phyloP scores from a whole-genome alignment of 2,797 vertebrate species.

The Gymnopithys bicolor region DNA sequence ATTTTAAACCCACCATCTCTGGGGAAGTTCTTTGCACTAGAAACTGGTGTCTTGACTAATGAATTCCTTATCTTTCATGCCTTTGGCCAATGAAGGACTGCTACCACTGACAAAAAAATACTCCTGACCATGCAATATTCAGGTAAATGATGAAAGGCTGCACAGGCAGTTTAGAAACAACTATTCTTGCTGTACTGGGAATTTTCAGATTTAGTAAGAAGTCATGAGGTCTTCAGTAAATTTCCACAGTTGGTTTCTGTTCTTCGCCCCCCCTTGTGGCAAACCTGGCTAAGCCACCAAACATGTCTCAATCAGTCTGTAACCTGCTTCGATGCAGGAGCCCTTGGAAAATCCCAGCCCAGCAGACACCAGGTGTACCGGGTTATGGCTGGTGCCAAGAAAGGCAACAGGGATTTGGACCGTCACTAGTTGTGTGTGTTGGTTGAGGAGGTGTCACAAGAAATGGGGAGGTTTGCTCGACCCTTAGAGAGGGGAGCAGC shows the following conservation, averaged over 20 bases:
- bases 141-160: neutral
- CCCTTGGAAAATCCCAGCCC: conserved; percentile 5
- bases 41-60: neutral
- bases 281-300: conserved; percentile 52
- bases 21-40: neutral
- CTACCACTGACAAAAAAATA: neutral
- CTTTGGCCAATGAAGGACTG: neutral
- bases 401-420: neutral
- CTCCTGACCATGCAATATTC: neutral
- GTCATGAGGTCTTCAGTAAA: conserved; percentile 60
- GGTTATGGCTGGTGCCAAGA: neutral
- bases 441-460: neutral
- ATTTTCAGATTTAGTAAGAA: conserved; percentile 46
- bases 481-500: neutral
- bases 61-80: neutral
- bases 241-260: conserved; percentile 57
- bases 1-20: neutral
- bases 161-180: neutral
- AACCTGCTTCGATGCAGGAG: neutral
- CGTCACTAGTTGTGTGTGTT: fast-evolving
- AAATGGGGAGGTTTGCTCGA: neutral
- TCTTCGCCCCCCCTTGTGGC: conserved; percentile 54
- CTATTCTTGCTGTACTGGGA: neutral
- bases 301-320: conserved; percentile 54
- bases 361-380: neutral